A percentile compares a stretch with the other conserved stretches of the same genome.
Evolutionary conservation across 2,113 vertebrate genomes (phyloP).

Genomic region (Sinocyclocheilus maitianheensis): DNA sequence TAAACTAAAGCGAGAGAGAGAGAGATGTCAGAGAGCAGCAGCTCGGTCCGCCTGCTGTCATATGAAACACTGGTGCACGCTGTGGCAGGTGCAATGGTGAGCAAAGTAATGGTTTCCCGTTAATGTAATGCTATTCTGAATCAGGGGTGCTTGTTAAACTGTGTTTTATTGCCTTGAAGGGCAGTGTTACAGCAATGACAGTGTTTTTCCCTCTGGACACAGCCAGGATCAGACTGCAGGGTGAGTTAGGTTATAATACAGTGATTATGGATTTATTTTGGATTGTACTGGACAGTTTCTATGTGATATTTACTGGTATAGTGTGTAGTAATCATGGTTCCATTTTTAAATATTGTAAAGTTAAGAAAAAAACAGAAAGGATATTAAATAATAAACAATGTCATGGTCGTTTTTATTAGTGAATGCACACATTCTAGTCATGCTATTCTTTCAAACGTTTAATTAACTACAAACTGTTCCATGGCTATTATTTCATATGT

Average conservation of each 20-base stretch:
- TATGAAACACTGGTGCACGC: slow-evolving; percentile 70
- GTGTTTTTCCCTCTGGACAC: slow-evolving; percentile 82
- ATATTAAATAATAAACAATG: background rate
- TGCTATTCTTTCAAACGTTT: background rate
- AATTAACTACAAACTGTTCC: too few species aligned
- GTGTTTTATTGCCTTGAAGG: slow-evolving; percentile 62
- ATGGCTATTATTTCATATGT: too few species aligned
- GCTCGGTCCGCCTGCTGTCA: slow-evolving; percentile 67
- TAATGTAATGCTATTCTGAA: background rate
- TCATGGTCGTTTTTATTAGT: background rate
- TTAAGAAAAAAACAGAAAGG: background rate
- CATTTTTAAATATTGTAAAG: background rate
- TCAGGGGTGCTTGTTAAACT: background rate
- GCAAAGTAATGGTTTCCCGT: background rate
- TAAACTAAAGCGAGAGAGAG: background rate
- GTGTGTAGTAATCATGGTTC: background rate
- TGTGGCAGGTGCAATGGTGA: too few species aligned
- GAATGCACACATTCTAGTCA: background rate
- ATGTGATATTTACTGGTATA: background rate
- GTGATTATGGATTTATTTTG: background rate
- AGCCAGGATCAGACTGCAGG: slow-evolving; percentile 81
- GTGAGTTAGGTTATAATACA: slow-evolving; percentile 59
- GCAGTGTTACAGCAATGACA: slow-evolving; percentile 78
- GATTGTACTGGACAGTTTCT: too few species aligned
- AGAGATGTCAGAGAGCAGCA: slow-evolving; percentile 68